phyloP scores from a whole-genome alignment of 2,113 vertebrate genomes.

The Mormyrus lacerda region DNA sequence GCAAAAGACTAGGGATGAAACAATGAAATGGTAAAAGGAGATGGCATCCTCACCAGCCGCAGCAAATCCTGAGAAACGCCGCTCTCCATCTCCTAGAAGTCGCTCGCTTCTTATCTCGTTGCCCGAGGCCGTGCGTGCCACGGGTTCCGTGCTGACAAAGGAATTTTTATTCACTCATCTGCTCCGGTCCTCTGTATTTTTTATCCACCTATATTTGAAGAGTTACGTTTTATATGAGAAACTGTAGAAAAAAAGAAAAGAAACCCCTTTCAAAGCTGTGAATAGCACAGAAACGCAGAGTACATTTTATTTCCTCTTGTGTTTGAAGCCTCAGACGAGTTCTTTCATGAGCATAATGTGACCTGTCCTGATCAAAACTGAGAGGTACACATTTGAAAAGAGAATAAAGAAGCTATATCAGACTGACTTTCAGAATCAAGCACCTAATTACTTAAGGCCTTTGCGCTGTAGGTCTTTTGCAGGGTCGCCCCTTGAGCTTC shows the following conservation, averaged over 20 bases:
- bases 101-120: background rate
- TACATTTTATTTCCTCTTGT: conserved; percentile 6
- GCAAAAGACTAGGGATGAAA: background rate
- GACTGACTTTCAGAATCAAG: conserved; percentile 32
- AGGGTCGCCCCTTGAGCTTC: background rate
- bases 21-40: background rate
- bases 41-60: background rate
- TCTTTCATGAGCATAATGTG: conserved; percentile 35
- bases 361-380: conserved; percentile 32
- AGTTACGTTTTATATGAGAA: conserved; percentile 6
- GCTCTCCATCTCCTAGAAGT: background rate
- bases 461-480: background rate
- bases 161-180: conserved; percentile 13
- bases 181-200: background rate
- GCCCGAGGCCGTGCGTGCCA: background rate
- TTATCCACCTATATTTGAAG: conserved; percentile 13
- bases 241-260: background rate
- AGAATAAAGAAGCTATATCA: conserved; percentile 28
- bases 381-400: conserved; percentile 29
- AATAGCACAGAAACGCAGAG: background rate
- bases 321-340: conserved; percentile 22
- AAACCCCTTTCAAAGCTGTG: conserved; percentile 2
- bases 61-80: too few species aligned
- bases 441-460: conserved; percentile 34
- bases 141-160: conserved; percentile 3